phyloP scores from a whole-genome alignment of 2,888 invertebrate species.

The Eupeodes latifasciatus region DNA sequence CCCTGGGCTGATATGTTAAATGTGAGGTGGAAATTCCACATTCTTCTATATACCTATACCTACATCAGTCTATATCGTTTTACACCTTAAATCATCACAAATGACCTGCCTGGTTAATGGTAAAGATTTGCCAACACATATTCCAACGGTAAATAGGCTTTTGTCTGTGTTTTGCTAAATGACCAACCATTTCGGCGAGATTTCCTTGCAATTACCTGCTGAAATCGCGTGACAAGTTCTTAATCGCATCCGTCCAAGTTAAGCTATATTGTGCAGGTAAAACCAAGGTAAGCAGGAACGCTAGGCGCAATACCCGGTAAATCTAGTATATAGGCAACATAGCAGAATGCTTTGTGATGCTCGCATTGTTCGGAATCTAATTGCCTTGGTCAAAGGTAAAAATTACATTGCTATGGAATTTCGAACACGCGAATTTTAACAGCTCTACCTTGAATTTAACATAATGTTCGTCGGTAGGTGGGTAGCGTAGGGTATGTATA shows the following conservation, averaged over 20 bases:
- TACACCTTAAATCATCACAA: conserved; percentile 48
- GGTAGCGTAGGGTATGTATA: neutral
- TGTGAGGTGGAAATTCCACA: conserved; percentile 3
- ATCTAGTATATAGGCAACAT: neutral
- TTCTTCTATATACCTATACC: neutral
- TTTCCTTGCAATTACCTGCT: conserved; percentile 40
- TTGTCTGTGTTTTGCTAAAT: conserved; percentile 55
- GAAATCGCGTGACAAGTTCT: conserved; percentile 70
- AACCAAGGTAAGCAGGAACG: conserved; percentile 24
- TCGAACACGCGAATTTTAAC: conserved; percentile 66
- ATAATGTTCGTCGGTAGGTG: conserved; percentile 1
- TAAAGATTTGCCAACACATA: conserved; percentile 49
- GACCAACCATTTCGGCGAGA: conserved; percentile 59
- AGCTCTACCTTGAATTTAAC: conserved; percentile 20
- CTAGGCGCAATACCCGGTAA: neutral
- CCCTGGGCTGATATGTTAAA: too few species aligned
- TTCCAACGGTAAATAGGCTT: conserved; percentile 51
- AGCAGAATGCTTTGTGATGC: conserved; percentile 21
- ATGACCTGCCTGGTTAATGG: conserved; percentile 58
- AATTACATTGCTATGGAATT: conserved; percentile 58
- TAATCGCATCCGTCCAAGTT: conserved; percentile 67
- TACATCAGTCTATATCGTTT: conserved; percentile 16
- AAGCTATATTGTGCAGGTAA: conserved; percentile 38
- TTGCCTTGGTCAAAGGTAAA: conserved; percentile 73
- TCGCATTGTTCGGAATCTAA: conserved; percentile 65